Evolutionary conservation across 2,113 vertebrate species (phyloP).

Genomic region (Eptesicus fuscus): DNA sequence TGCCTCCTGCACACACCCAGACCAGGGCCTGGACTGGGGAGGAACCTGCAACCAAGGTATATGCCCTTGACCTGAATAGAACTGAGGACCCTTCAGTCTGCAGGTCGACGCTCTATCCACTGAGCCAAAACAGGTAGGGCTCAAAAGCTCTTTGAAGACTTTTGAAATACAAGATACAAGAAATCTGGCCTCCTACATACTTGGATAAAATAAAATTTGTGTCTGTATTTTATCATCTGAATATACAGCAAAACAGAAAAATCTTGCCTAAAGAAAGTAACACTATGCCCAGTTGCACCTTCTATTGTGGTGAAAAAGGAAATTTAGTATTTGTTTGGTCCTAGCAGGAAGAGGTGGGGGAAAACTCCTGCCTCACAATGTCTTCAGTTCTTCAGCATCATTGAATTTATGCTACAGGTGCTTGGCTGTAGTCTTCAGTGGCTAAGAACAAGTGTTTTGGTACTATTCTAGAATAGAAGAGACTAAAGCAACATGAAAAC

Average conservation of each 20-base stretch:
- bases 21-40: too few relatives aligned
- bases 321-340: not conserved
- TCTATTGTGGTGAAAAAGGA: not conserved
- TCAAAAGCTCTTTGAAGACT: not conserved
- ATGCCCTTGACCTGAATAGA: too few relatives aligned
- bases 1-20: too few relatives aligned
- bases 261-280: not conserved
- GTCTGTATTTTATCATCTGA: not conserved
- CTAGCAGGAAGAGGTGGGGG: not conserved
- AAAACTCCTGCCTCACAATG: not conserved
- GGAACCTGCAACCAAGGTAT: too few relatives aligned
- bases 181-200: not conserved
- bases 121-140: too few relatives aligned
- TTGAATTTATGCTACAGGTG: not conserved
- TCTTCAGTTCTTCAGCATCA: not conserved
- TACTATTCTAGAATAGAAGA: not conserved
- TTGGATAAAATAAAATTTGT: not conserved
- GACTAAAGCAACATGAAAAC: not conserved
- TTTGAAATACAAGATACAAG: not conserved
- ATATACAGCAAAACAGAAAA: not conserved
- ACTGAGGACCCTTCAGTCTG: too few relatives aligned
- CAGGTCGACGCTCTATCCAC: too few relatives aligned
- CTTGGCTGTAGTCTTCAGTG: not conserved
- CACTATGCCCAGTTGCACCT: not conserved
- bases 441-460: not conserved